These are phyloP conservation scores for Lagria hirta DNA, from an alignment of 2,888 invertebrate genomes.

Conservation along the genomic window DNA sequence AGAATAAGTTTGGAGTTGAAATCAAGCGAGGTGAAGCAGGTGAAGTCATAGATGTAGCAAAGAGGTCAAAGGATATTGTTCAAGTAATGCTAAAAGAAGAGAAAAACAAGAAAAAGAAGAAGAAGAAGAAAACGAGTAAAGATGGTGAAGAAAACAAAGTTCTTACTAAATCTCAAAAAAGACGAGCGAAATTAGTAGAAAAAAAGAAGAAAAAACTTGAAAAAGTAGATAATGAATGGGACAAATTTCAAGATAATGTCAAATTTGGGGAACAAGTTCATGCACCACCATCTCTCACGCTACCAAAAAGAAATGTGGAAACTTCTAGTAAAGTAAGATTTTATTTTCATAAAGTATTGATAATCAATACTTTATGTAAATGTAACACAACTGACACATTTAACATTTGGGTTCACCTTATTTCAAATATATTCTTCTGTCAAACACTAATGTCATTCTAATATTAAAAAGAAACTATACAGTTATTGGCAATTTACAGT, in stretches of 20 bases:
- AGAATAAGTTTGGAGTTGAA: slow-evolving; percentile 63
- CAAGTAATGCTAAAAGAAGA: slow-evolving; percentile 55
- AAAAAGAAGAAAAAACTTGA: slow-evolving; percentile 50
- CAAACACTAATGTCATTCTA: no score
- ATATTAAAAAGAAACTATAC: no score
- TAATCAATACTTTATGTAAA: no score
- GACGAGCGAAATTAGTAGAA: slow-evolving; percentile 56
- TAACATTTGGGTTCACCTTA: no score
- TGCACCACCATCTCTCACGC: slow-evolving; percentile 67
- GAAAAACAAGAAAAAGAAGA: slow-evolving; percentile 47
- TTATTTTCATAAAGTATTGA: no score
- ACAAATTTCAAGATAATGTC: slow-evolving; percentile 62
- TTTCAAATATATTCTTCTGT: no score
- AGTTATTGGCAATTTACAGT: no score
- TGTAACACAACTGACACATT: no score
- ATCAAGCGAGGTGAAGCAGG: slow-evolving; percentile 59
- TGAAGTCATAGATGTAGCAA: slow-evolving; percentile 53
- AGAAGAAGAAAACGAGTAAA: slow-evolving; percentile 48
- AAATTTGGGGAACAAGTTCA: slow-evolving; percentile 75
- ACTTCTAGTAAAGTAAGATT: no score
- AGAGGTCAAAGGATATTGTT: slow-evolving; percentile 58
- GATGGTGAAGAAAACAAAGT: slow-evolving; percentile 44
- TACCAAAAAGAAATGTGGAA: no score
- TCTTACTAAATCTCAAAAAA: slow-evolving; percentile 60
- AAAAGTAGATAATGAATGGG: slow-evolving; percentile 45